A percentile compares a stretch with the other conserved stretches of the same genome.
Evolutionary conservation across 2,888 invertebrate genomes (phyloP).

Genomic region (Drosophila cognata): DNA sequence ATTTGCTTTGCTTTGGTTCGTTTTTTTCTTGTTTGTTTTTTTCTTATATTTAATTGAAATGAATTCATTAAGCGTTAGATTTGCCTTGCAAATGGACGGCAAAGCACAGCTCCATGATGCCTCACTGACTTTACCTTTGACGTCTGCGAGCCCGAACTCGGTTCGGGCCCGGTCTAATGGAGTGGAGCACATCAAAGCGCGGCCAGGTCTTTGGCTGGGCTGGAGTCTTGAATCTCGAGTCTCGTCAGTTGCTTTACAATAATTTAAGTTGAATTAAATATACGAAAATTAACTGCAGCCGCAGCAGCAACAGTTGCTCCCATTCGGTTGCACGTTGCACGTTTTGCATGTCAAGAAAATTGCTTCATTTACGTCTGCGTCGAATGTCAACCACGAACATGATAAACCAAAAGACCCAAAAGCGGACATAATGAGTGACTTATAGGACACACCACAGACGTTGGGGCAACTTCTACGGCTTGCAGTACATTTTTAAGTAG

Average conservation of each 20-base stretch:
- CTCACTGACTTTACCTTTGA: conserved; percentile 68
- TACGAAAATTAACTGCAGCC: conserved; percentile 73
- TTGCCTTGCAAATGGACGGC: conserved; percentile 75
- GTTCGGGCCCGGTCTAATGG: conserved; percentile 39
- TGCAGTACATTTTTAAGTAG: conserved; percentile 13
- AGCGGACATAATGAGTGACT: conserved; percentile 78
- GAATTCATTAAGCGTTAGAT: conserved; percentile 79
- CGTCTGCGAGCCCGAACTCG: conserved; percentile 39
- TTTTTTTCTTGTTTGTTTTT: conserved; percentile 27
- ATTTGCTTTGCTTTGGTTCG: conserved; percentile 27
- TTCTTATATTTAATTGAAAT: conserved; percentile 75
- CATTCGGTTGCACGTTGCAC: conserved; percentile 73
- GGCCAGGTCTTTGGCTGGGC: conserved; percentile 29
- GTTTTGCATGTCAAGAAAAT: conserved; percentile 80
- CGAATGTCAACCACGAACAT: conserved; percentile 79
- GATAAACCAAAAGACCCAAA: conserved; percentile 63
- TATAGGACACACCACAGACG: conserved; percentile 45
- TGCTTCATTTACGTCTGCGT: conserved; percentile 77
- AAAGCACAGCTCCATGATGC: conserved; percentile 43
- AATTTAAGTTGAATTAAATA: conserved; percentile 79
- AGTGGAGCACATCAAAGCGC: conserved; percentile 56
- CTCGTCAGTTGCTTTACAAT: conserved; percentile 58
- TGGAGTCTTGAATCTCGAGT: conserved; percentile 13
- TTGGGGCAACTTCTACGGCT: conserved; percentile 36
- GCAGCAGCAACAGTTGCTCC: conserved; percentile 52